Base-by-base conservation (phyloP, 2,113 vertebrate species). In the Oryzias curvinotus region DNA sequence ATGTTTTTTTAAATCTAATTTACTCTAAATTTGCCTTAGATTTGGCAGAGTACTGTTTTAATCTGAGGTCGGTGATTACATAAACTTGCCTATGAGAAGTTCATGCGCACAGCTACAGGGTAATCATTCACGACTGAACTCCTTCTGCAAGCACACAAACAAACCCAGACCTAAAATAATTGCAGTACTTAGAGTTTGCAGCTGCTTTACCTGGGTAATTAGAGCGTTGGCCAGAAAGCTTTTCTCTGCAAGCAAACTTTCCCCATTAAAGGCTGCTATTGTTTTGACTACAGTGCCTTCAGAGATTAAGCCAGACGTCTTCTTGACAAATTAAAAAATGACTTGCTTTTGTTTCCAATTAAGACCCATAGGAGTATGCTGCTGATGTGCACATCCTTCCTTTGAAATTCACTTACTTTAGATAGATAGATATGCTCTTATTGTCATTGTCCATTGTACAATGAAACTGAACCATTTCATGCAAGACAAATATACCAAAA, bases 341-440 rank as follows among this genome's bases (percentile, higher is more conserved):
- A 58, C 63, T 62, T 21, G 5, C 45, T 54, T 84, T 81, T 77
- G 69, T 72, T 82, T 79, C 73, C 56, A 67, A 66, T 73, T 73
- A 71, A 71, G 57, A 65, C 72, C 71, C 70, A 73, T 56, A 79
- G 63, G 64, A 69, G 46, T 53, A 43, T 25, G 19, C 57, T 51
- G 72, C 54, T 54, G 58, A 81, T 83, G 47, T 77, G 57, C 52
- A 23, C 43, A 56, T 45, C 52, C 26, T 14, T 45, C 52, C 36
- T 55, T 61, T 36, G 36, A 36, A 36, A 36, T 36, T 36, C 36
- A 36, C 12, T 36, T 36, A 21, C 73, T 60, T 48, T 19, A 68
- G 58, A 55, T 48, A 60, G n/a, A 44, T 28, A 42, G 36, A 18
- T 62, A 15, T 10, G 47, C 45, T 62, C 65, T 63, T 44, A 12